Conservation (phyloP, 2,888 invertebrate genomes). For the Drosophila borborema region DNA sequence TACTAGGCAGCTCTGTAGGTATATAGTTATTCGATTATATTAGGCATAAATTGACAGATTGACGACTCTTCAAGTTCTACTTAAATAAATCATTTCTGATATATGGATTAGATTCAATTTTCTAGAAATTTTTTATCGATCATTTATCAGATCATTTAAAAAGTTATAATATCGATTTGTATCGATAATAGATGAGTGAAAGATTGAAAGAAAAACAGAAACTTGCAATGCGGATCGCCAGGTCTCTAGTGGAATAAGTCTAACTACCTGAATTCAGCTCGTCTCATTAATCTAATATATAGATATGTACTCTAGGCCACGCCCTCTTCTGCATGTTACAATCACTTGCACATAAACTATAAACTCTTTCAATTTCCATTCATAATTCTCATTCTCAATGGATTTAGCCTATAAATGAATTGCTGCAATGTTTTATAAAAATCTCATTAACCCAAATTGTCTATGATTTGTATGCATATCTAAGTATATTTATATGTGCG, state of each 20-base stretch:
- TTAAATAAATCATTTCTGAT: too few relatives aligned
- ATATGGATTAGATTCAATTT: too few relatives aligned
- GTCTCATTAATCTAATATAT: not conserved
- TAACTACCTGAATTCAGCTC: too few relatives aligned
- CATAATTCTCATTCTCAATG: not conserved
- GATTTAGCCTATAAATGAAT: constrained; percentile 7
- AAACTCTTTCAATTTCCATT: not conserved
- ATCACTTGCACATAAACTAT: not conserved
- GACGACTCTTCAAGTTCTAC: too few relatives aligned
- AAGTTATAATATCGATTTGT: not conserved
- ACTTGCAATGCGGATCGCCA: too few relatives aligned
- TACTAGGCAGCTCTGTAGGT: too few relatives aligned
- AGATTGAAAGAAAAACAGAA: not conserved
- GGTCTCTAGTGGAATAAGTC: too few relatives aligned
- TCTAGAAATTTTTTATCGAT: too few relatives aligned
- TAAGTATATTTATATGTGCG: constrained; percentile 1
- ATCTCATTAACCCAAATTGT: constrained; percentile 70
- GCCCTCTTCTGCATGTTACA: not conserved
- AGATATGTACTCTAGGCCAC: not conserved
- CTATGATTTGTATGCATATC: constrained; percentile 4
- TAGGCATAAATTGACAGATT: too few relatives aligned
- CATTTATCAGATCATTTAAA: too few relatives aligned
- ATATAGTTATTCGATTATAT: too few relatives aligned
- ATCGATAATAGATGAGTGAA: not conserved
- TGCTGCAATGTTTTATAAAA: constrained; percentile 47